Evolutionary conservation across 2,797 vertebrate genomes (phyloP).

Genomic region (Neosilurus mollespiculum): DNA sequence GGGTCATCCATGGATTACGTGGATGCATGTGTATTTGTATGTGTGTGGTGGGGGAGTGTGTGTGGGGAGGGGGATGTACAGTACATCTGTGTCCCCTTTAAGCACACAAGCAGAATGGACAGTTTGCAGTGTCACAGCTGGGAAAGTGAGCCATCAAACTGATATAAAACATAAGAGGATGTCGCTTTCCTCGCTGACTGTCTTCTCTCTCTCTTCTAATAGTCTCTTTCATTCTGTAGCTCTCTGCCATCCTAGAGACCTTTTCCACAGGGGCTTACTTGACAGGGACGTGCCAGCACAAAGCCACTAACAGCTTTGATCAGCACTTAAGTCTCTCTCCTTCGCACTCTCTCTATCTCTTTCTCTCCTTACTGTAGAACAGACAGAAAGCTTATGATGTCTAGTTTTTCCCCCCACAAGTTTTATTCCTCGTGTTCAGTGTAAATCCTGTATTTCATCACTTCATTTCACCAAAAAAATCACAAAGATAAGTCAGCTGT

Average conservation of each 20-base stretch:
- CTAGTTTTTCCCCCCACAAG: neutral
- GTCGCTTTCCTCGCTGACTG: neutral
- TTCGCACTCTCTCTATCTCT: constrained; percentile 24
- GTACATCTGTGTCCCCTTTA: constrained; percentile 24
- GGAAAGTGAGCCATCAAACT: constrained; percentile 16
- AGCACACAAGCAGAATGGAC: neutral
- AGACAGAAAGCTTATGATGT: constrained; percentile 34
- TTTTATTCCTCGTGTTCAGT: neutral
- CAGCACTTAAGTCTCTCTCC: constrained; percentile 34
- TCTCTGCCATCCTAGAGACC: constrained; percentile 2
- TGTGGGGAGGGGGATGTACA: constrained; percentile 1
- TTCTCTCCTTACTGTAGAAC: constrained; percentile 19
- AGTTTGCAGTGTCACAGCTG: constrained; percentile 14
- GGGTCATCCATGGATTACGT: constrained; percentile 26
- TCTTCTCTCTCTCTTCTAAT: constrained; percentile 24
- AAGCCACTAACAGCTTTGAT: constrained; percentile 46
- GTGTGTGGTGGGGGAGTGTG: neutral
- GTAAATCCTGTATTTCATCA: neutral
- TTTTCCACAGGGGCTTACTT: constrained; percentile 38
- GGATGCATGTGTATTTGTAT: neutral
- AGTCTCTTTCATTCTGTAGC: neutral
- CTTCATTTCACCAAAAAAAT: neutral
- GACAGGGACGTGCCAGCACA: neutral
- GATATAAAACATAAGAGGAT: constrained; percentile 16
- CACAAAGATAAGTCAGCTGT: neutral